Evolutionary conservation across 2,888 invertebrate genomes (phyloP).

Genomic region (Iphiclides podalirius): DNA sequence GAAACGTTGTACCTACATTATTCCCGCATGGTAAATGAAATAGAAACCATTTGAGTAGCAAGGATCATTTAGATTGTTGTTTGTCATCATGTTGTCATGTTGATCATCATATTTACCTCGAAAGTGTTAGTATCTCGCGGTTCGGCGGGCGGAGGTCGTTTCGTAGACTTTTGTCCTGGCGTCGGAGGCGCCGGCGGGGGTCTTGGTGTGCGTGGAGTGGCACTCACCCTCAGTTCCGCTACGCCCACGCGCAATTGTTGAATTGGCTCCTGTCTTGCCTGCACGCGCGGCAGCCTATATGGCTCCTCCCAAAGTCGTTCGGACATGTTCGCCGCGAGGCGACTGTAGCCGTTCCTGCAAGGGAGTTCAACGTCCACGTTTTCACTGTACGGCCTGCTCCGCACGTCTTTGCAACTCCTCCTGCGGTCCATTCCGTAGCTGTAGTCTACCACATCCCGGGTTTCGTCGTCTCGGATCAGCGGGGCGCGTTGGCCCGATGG

Average conservation of each 20-base stretch:
- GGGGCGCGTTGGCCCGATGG: slow-evolving; percentile 53
- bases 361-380: slow-evolving; percentile 66
- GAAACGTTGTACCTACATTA: too few relatives aligned
- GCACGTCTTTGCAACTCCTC: slow-evolving; percentile 50
- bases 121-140: slow-evolving; percentile 66
- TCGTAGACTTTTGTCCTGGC: slow-evolving; percentile 37
- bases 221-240: slow-evolving; percentile 66
- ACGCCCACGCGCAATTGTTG: slow-evolving; percentile 64
- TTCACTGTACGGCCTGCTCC: slow-evolving; percentile 70
- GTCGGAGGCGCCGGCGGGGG: slow-evolving; percentile 64
- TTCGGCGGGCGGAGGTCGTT: slow-evolving; percentile 65
- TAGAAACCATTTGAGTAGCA: too few relatives aligned
- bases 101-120: slow-evolving; percentile 65
- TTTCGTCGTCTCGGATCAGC: slow-evolving; percentile 64
- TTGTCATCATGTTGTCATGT: too few relatives aligned
- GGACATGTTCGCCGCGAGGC: slow-evolving; percentile 49
- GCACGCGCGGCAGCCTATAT: slow-evolving; percentile 67
- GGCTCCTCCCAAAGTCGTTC: slow-evolving; percentile 71
- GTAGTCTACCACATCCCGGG: slow-evolving; percentile 64
- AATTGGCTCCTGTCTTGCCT: slow-evolving; percentile 59
- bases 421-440: slow-evolving; percentile 56
- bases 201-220: slow-evolving; percentile 60
- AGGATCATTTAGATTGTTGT: too few relatives aligned
- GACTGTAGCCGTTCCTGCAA: slow-evolving; percentile 64
- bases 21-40: too few relatives aligned